A percentile compares a stretch with the other conserved stretches of the same genome.
Conservation (phyloP, 2,797 vertebrate species). For the Danio jaintianensis region DNA sequence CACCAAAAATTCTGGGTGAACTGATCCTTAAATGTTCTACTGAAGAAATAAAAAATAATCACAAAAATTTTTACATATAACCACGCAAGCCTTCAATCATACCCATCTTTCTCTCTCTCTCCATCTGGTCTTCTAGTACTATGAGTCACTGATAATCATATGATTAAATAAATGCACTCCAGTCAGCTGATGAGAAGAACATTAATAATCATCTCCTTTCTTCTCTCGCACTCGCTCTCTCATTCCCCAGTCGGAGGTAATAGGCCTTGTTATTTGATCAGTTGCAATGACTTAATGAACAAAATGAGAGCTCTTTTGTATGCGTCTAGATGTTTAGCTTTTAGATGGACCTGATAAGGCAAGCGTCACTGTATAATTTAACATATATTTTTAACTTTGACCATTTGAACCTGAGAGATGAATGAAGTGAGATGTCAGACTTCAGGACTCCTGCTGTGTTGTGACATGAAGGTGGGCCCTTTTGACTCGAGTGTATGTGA, state of each 20-base stretch:
- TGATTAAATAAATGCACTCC: conserved; percentile 9
- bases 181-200: conserved; percentile 15
- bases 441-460: not conserved
- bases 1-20: too few relatives aligned
- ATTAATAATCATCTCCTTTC: not conserved
- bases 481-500: not conserved
- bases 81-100: not conserved
- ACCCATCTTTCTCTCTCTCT: not conserved
- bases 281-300: conserved; percentile 5
- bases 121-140: conserved; percentile 1
- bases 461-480: not conserved
- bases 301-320: conserved; percentile 5
- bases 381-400: not conserved
- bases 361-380: not conserved
- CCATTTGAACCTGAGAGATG: not conserved
- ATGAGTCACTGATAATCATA: not conserved
- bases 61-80: not conserved
- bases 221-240: not conserved
- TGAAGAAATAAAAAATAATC: too few relatives aligned
- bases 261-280: conserved; percentile 12
- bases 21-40: too few relatives aligned
- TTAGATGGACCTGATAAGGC: not conserved
- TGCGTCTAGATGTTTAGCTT: not conserved
- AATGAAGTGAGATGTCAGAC: conserved; percentile 11
- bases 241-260: not conserved